Evolutionary conservation across 2,113 vertebrate species (phyloP).

Genomic region (Halcyon senegalensis): DNA sequence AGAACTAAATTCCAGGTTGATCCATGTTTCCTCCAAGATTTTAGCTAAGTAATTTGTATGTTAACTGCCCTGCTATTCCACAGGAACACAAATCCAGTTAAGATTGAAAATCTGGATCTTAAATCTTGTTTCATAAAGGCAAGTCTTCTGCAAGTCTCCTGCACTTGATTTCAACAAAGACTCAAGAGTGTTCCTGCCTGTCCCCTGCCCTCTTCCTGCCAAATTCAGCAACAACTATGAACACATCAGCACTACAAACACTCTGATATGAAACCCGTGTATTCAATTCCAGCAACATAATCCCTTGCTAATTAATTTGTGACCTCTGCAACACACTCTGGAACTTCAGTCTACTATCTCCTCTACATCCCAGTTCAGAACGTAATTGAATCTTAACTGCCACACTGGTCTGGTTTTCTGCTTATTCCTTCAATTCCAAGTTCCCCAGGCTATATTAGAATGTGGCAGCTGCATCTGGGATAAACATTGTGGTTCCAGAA

Average conservation of each 20-base stretch:
- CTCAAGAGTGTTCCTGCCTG: neutral
- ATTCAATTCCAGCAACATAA: neutral
- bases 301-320: constrained; percentile 21
- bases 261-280: neutral
- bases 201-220: neutral
- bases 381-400: neutral
- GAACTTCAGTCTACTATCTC: neutral
- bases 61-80: neutral
- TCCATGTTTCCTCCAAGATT: neutral
- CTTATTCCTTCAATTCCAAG: neutral
- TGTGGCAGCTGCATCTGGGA: neutral
- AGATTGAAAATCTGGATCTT: neutral
- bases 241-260: neutral
- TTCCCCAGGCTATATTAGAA: neutral
- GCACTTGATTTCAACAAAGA: neutral
- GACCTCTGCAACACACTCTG: neutral
- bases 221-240: constrained; percentile 4
- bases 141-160: neutral
- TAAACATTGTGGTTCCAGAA: neutral
- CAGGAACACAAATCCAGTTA: neutral
- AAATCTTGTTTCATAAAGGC: neutral
- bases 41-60: neutral
- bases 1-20: neutral
- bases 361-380: neutral
- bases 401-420: neutral